phyloP scores from a whole-genome alignment of 2,888 invertebrate species.

The Ochropleura plecta region DNA sequence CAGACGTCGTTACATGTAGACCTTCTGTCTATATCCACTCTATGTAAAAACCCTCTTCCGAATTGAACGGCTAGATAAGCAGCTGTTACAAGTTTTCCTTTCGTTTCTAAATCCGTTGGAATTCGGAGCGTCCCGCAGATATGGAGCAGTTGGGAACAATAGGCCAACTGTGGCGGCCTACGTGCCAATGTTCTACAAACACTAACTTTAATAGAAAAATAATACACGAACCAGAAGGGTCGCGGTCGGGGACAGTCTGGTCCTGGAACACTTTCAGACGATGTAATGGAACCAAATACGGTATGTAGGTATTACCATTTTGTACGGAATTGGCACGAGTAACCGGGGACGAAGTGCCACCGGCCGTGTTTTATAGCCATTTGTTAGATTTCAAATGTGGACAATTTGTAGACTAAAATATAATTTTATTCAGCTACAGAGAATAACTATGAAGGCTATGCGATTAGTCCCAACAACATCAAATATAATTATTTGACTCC shows the following conservation, averaged over 20 bases:
- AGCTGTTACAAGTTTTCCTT: conserved; percentile 62
- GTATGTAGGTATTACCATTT: conserved; percentile 10
- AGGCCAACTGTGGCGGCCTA: conserved; percentile 45
- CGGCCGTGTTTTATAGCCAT: neutral
- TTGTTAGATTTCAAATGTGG: neutral
- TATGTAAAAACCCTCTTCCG: conserved; percentile 40
- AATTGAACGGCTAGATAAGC: conserved; percentile 58
- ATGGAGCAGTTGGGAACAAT: conserved; percentile 56
- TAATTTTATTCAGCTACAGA: neutral
- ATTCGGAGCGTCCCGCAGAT: conserved; percentile 43
- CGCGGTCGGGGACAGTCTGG: conserved; percentile 10
- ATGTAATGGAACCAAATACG: conserved; percentile 14
- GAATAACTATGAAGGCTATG: neutral
- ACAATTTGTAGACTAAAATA: neutral
- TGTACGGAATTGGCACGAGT: neutral
- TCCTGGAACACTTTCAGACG: neutral
- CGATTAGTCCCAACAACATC: neutral
- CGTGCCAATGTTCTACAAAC: conserved; percentile 57
- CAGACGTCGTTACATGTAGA: neutral
- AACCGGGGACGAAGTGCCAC: neutral
- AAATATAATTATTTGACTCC: neutral
- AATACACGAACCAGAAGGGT: conserved; percentile 49
- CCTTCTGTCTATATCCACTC: conserved; percentile 31
- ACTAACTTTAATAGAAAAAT: conserved; percentile 55
- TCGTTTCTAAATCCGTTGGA: conserved; percentile 54